These are phyloP conservation scores for Drosophila sp. DNA, from an alignment of 1,140 invertebrate genomes.

Conservation along the genomic window DNA sequence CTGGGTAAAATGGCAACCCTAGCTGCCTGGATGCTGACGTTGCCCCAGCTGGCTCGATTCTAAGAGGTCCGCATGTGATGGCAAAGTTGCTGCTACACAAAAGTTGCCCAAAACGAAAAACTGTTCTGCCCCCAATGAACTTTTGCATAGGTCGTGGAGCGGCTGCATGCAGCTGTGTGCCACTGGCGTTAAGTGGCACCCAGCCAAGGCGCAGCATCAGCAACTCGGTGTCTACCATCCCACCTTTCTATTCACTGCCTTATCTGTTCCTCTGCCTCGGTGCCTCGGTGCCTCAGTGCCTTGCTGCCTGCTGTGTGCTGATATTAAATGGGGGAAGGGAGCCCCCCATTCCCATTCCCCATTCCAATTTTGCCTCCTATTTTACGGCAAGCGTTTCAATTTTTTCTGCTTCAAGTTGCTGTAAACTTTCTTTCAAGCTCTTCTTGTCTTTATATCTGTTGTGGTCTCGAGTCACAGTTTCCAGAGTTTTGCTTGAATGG, in stretches of 20 bases:
- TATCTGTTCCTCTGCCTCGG: neutral
- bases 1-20: conserved; percentile 17
- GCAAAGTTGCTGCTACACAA: conserved; percentile 34
- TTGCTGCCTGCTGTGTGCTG: conserved; percentile 58
- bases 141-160: conserved; percentile 54
- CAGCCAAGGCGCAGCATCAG: conserved; percentile 68
- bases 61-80: conserved; percentile 48
- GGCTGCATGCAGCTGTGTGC: conserved; percentile 49
- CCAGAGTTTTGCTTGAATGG: conserved; percentile 28
- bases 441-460: conserved; percentile 24
- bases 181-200: conserved; percentile 70
- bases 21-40: conserved; percentile 8
- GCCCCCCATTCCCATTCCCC: too few species aligned
- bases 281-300: neutral
- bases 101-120: conserved; percentile 49
- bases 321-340: conserved; percentile 42
- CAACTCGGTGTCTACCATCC: conserved; percentile 31
- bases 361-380: conserved; percentile 50
- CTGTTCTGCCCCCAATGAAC: conserved; percentile 54
- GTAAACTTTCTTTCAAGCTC: conserved; percentile 64
- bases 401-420: conserved; percentile 78
- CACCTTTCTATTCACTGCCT: neutral
- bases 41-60: conserved; percentile 62
- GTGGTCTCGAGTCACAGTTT: conserved; percentile 10
- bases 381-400: conserved; percentile 74